Percentiles rank a stretch among this genome's conserved stretches.
Conservation (phyloP, 2,113 vertebrate species). For the Drymodes brunneopygia region DNA sequence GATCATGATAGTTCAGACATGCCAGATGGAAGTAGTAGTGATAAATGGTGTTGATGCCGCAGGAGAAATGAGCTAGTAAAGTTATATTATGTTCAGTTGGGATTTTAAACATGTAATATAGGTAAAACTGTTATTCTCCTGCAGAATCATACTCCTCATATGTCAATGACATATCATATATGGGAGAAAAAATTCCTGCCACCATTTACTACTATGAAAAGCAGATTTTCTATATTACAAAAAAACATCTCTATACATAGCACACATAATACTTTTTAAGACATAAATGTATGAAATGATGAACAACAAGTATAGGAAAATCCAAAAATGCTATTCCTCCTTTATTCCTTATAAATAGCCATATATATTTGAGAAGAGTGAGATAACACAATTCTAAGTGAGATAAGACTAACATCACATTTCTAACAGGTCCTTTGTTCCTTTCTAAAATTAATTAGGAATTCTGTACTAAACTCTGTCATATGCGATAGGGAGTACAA, state of each 20-base stretch:
- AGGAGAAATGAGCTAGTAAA: constrained; percentile 72
- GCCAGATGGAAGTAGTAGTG: constrained; percentile 71
- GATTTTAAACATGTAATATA: constrained; percentile 67
- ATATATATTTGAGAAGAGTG: background rate
- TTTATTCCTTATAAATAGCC: background rate
- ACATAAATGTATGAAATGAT: background rate
- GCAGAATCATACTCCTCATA: constrained; percentile 36
- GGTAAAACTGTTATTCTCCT: constrained; percentile 66
- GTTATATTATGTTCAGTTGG: constrained; percentile 72
- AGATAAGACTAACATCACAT: background rate
- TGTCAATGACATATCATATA: constrained; percentile 28
- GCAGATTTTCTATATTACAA: background rate
- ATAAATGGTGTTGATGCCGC: constrained; percentile 74
- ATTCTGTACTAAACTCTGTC: background rate
- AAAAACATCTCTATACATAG: background rate
- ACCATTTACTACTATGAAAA: background rate
- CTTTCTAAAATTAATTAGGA: background rate
- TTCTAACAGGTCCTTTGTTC: background rate
- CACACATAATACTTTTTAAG: background rate
- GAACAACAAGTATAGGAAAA: background rate
- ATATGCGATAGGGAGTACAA: background rate
- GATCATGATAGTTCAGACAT: constrained; percentile 70
- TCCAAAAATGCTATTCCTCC: background rate
- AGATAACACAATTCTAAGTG: background rate
- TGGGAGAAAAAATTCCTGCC: background rate